A percentile compares a stretch with the other conserved stretches of the same genome.
These are phyloP conservation scores for Cydia pomonella DNA, from an alignment of 1,140 invertebrate species.

Conservation along the genomic window DNA sequence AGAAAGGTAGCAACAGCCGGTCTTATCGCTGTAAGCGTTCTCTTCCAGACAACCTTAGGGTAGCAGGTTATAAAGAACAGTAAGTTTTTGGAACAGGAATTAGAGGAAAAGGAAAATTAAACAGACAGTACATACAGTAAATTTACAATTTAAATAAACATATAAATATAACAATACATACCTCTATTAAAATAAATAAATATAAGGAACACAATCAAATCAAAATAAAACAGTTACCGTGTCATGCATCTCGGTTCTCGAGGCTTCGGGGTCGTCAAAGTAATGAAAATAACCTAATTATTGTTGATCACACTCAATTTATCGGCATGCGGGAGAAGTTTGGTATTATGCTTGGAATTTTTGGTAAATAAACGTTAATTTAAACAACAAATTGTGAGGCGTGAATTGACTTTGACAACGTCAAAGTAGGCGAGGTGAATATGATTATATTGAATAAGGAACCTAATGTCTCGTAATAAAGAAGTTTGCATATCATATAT, in stretches of 20 bases:
- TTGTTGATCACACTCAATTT: constrained; percentile 11
- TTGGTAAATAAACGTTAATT: not conserved
- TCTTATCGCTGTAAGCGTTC: too few relatives aligned
- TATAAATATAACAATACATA: too few relatives aligned
- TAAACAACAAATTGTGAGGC: not conserved
- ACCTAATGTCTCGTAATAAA: not conserved
- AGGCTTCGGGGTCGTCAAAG: constrained; percentile 21
- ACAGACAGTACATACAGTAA: too few relatives aligned
- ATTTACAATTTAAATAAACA: too few relatives aligned
- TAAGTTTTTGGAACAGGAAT: too few relatives aligned
- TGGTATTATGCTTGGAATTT: constrained; percentile 10
- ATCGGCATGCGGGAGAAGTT: not conserved
- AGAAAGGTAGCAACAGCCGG: too few relatives aligned
- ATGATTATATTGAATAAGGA: not conserved
- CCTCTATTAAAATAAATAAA: too few relatives aligned
- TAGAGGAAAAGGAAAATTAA: too few relatives aligned
- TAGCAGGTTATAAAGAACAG: too few relatives aligned
- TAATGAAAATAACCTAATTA: not conserved
- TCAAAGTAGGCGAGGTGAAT: not conserved
- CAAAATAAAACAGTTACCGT: constrained; percentile 47
- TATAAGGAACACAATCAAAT: too few relatives aligned
- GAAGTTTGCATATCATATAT: too few relatives aligned
- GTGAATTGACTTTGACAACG: constrained; percentile 9
- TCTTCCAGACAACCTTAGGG: too few relatives aligned
- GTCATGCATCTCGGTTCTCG: constrained; percentile 57